A percentile compares a stretch with the other conserved stretches of the same genome.
Conservation (phyloP, 2,888 invertebrate genomes). For the Lithophane socia region DNA sequence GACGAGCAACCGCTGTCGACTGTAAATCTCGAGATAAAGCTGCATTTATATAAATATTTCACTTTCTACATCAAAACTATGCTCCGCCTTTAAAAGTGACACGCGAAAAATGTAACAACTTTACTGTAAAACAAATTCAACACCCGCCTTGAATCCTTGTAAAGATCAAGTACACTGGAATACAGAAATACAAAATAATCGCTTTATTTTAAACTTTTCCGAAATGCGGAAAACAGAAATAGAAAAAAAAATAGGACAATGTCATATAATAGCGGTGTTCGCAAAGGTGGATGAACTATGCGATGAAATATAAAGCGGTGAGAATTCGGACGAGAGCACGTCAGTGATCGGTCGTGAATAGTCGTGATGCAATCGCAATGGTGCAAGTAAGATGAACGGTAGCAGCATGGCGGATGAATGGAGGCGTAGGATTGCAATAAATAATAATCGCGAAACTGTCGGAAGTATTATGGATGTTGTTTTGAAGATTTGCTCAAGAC, state of each 20-base stretch:
- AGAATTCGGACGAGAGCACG: constrained; percentile 27
- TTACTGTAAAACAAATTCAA: constrained; percentile 38
- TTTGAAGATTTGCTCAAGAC: constrained; percentile 88
- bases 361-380: constrained; percentile 46
- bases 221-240: constrained; percentile 60
- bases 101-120: constrained; percentile 29
- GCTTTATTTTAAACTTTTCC: constrained; percentile 57
- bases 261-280: constrained; percentile 55
- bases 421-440: constrained; percentile 68
- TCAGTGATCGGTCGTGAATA: constrained; percentile 30
- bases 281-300: constrained; percentile 64
- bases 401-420: constrained; percentile 64
- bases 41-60: constrained; percentile 75
- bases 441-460: constrained; percentile 80
- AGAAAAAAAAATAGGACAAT: constrained; percentile 65
- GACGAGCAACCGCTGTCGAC: constrained; percentile 70
- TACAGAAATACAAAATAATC: constrained; percentile 45
- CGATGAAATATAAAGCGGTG: constrained; percentile 41
- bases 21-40: constrained; percentile 77
- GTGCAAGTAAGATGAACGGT: constrained; percentile 44
- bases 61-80: constrained; percentile 53
- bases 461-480: constrained; percentile 83
- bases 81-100: constrained; percentile 14
- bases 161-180: constrained; percentile 55
- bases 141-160: constrained; percentile 25